A percentile compares a stretch with the other conserved stretches of the same genome.
Conservation (phyloP, 2,888 invertebrate genomes). For the Platynereis dumerilii region DNA sequence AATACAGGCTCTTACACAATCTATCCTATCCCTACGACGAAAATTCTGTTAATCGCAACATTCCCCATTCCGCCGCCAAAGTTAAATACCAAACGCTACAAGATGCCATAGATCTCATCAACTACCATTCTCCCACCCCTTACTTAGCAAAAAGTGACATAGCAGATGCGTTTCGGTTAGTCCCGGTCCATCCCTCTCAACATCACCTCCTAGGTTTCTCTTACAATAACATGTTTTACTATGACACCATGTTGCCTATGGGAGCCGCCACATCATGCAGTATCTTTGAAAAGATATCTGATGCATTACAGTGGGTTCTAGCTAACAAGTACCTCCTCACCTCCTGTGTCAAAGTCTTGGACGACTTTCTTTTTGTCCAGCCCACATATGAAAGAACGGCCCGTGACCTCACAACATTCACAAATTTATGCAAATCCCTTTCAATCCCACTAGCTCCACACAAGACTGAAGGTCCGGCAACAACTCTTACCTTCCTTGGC, state of each 20-base stretch:
- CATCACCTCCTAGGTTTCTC: background rate
- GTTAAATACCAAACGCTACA: background rate
- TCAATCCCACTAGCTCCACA: background rate
- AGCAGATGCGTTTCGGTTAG: background rate
- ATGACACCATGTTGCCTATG: background rate
- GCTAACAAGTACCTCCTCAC: background rate
- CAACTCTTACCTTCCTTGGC: constrained; percentile 1
- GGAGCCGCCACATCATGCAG: background rate
- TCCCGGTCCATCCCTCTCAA: background rate
- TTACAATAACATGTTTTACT: background rate
- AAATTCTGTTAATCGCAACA: background rate
- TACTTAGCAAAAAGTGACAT: constrained; percentile 1
- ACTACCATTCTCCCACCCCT: background rate
- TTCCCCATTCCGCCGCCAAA: background rate
- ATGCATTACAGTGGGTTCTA: background rate
- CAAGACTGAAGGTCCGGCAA: background rate
- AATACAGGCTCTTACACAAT: background rate
- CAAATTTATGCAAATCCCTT: background rate
- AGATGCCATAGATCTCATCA: background rate
- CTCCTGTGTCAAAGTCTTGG: background rate
- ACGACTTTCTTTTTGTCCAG: background rate
- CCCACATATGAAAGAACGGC: background rate
- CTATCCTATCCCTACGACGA: constrained; percentile 1
- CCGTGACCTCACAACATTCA: background rate
- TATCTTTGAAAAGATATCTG: background rate